Base-by-base conservation (phyloP, 2,113 vertebrate genomes). In the Sus scrofa region DNA sequence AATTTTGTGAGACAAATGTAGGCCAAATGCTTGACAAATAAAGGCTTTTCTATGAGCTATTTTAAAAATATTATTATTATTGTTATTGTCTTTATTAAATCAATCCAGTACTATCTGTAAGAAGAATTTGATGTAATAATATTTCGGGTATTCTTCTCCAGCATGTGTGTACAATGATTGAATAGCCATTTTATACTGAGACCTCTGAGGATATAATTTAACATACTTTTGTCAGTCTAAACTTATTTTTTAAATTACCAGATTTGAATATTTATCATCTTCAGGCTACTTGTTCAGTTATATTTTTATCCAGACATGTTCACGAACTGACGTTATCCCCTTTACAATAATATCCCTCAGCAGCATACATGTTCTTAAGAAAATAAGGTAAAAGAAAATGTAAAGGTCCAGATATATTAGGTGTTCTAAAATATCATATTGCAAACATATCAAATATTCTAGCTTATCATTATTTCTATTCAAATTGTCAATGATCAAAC, bases 381-480 rank as follows among this genome's bases (percentile, higher is more conserved):
- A 86, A 96, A 84, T 70, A 84, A 94, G 3, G 50, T 7, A 58
- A 70, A 39, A 93, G 18, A 60, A 89, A 92, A 94, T 4, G 8
- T 74, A 65, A 83, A 58, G 1, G 73, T 63, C 67, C 52, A 56
- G 20, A 67, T 32, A 70, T 13, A 84, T 0, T 34, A 65, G 13
- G 7, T 12, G 37, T 84, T 92, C 54, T 68, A 82, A 94, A 94
- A 77, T 68, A 71, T 73, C 91, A 70, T 37, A n/a, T 27, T 86
- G n/a, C 15, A 87, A 92, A 89, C 30, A 27, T 82, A 82, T 70
- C 67, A 94, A 86, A 58, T 56, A 92, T 65, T 58, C 11, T 70
- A 74, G 19, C 22, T 87, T 92, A 84, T 81, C 58, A 96, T 74
- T 88, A 88, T 93, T 90, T 96, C 58, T 82, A 50, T 92, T 88